These are phyloP conservation scores for Ascaphus truei DNA, from an alignment of 2,113 vertebrate species.

Conservation along the genomic window DNA sequence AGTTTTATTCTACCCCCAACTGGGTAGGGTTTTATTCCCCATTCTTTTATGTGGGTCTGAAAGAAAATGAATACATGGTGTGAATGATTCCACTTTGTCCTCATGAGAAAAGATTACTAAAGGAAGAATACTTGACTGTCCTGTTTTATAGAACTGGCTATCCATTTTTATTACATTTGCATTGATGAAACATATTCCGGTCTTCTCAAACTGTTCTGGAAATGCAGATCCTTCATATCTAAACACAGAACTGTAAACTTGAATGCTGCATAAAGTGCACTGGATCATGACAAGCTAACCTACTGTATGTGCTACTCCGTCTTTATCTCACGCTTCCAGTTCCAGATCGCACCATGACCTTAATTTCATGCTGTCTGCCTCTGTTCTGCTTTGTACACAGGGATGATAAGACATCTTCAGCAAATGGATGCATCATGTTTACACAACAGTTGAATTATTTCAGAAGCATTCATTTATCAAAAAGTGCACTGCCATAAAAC, in stretches of 20 bases:
- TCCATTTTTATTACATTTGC: neutral
- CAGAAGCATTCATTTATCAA: slow-evolving; percentile 30
- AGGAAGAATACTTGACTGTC: too few relatives aligned
- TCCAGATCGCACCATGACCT: slow-evolving; percentile 41
- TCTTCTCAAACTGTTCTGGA: neutral
- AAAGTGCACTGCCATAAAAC: neutral
- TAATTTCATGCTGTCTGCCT: slow-evolving; percentile 45
- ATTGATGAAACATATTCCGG: neutral
- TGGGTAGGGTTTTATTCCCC: too few relatives aligned
- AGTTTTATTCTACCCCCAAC: too few relatives aligned
- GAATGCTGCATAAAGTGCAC: neutral
- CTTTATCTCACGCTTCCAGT: slow-evolving; percentile 22
- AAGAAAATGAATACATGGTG: too few relatives aligned
- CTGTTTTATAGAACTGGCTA: too few relatives aligned
- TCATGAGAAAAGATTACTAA: too few relatives aligned
- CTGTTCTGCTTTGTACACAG: slow-evolving; percentile 37
- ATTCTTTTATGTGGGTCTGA: too few relatives aligned
- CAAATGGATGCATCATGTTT: slow-evolving; percentile 41
- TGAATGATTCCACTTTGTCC: too few relatives aligned
- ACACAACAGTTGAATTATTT: slow-evolving; percentile 37
- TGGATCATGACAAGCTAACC: neutral
- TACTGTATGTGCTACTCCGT: neutral
- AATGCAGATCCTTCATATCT: neutral
- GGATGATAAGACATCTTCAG: slow-evolving; percentile 33
- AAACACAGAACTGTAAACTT: neutral